phyloP scores from a whole-genome alignment of 2,888 invertebrate species.

The Brenthis ino region DNA sequence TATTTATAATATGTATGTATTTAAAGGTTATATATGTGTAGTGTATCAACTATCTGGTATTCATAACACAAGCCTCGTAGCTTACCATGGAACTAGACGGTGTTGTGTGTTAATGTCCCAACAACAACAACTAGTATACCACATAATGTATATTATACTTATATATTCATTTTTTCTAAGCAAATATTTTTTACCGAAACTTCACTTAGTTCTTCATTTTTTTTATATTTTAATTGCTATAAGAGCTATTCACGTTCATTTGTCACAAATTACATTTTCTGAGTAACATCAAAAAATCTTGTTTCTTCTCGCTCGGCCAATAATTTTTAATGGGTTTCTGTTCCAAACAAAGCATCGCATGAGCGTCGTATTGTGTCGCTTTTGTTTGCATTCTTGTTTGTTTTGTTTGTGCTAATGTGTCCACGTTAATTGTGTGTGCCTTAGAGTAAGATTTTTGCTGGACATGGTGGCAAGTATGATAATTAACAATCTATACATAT shows the following conservation, averaged over 20 bases:
- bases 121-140: too few species aligned
- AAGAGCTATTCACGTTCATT: background rate
- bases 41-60: too few species aligned
- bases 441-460: background rate
- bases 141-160: too few species aligned
- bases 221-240: background rate
- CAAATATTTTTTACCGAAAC: too few species aligned
- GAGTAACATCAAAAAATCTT: constrained; percentile 56
- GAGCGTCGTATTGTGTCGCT: constrained; percentile 50
- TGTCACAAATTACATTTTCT: constrained; percentile 50
- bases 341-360: constrained; percentile 63
- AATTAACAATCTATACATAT: too few species aligned
- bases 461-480: background rate
- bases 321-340: constrained; percentile 76
- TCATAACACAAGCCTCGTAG: too few species aligned
- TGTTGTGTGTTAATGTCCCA: too few species aligned
- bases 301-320: constrained; percentile 53
- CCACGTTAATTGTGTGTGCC: constrained; percentile 59
- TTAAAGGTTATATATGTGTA: too few species aligned
- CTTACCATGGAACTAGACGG: too few species aligned
- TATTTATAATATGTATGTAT: too few species aligned
- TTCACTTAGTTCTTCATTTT: too few species aligned
- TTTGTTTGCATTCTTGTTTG: constrained; percentile 60
- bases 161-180: too few species aligned
- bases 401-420: constrained; percentile 67